phyloP scores from a whole-genome alignment of 30 jellyfish, hydroid and myxozoan genomes.

The Chrysaora quinquecirrha region DNA sequence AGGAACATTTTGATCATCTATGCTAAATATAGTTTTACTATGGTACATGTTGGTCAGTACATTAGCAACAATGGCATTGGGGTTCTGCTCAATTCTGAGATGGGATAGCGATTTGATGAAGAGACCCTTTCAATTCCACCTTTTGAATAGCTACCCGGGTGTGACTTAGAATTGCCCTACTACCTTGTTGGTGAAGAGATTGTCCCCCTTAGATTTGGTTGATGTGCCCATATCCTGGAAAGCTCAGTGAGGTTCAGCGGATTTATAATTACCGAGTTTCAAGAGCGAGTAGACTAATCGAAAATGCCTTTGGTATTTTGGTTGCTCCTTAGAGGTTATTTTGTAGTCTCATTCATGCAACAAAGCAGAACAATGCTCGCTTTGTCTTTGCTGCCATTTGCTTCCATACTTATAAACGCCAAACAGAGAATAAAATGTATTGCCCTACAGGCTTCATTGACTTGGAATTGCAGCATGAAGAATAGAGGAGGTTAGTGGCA shows the following conservation, averaged over 20 bases:
- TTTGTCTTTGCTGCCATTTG: conserved; percentile 33
- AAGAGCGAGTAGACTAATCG: conserved; percentile 11
- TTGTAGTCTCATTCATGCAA: conserved; percentile 35
- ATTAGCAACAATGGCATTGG: conserved; percentile 61
- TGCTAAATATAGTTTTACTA: conserved; percentile 52
- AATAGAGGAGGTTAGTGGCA: conserved; percentile 58
- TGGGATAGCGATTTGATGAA: conserved; percentile 58
- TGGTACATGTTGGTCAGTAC: conserved; percentile 49
- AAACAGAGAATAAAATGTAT: conserved; percentile 58
- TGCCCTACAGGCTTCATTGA: conserved; percentile 68
- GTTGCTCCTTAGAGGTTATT: conserved; percentile 47
- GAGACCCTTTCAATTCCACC: conserved; percentile 17
- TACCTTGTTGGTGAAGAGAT: conserved; percentile 63
- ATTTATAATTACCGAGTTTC: conserved; percentile 59
- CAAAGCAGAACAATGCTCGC: conserved; percentile 21
- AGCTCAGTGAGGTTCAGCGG: conserved; percentile 35
- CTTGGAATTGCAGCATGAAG: conserved; percentile 59
- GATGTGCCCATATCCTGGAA: conserved; percentile 67
- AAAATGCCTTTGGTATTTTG: conserved; percentile 40
- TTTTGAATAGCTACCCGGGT: conserved; percentile 18
- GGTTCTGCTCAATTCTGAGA: conserved; percentile 45
- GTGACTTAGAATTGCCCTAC: conserved; percentile 30
- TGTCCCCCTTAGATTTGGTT: conserved; percentile 63
- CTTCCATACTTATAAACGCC: conserved; percentile 55
- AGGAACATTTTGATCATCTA: too few species aligned